phyloP scores from a whole-genome alignment of 2,888 invertebrate species.

The Drosophila percnosoma region DNA sequence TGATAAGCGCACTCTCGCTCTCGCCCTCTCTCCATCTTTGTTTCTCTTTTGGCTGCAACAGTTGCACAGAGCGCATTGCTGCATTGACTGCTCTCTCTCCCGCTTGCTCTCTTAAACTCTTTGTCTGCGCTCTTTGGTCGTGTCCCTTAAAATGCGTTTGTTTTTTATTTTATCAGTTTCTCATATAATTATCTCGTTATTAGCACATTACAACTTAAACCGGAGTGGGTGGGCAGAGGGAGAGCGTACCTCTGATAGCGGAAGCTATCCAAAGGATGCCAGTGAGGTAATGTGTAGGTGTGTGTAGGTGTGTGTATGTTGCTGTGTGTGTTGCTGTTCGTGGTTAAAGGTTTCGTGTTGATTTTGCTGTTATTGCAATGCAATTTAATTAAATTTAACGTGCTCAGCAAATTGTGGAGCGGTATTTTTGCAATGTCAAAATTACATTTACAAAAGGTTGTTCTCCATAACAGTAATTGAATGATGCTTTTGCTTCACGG shows the following conservation, averaged over 20 bases:
- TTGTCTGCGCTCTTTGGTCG: conserved; percentile 29
- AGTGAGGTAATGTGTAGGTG: conserved; percentile 9
- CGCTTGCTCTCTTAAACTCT: conserved; percentile 4
- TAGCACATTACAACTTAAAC: conserved; percentile 49
- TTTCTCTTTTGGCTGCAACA: conserved; percentile 27
- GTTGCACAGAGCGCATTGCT: conserved; percentile 43
- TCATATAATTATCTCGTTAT: conserved; percentile 64
- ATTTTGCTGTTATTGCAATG: conserved; percentile 35
- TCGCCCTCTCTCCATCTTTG: not conserved
- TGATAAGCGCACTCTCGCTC: not conserved
- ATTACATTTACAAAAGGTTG: conserved; percentile 19
- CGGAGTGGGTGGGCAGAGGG: conserved; percentile 4
- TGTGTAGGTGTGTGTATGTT: conserved; percentile 2
- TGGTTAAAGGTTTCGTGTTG: conserved; percentile 41
- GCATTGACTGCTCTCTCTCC: conserved; percentile 26
- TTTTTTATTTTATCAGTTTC: conserved; percentile 37
- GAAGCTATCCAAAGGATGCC: conserved; percentile 39
- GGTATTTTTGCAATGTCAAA: conserved; percentile 17
- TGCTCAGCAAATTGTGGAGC: conserved; percentile 17
- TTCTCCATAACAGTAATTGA: conserved; percentile 8
- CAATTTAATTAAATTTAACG: conserved; percentile 56
- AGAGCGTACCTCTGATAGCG: conserved; percentile 15
- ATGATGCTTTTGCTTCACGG: conserved; percentile 1
- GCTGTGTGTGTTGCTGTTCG: conserved; percentile 1
- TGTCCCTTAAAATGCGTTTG: conserved; percentile 45